Conservation (phyloP, 64 coral and sea anemone genomes). For the Catalaphyllia jardinei region DNA sequence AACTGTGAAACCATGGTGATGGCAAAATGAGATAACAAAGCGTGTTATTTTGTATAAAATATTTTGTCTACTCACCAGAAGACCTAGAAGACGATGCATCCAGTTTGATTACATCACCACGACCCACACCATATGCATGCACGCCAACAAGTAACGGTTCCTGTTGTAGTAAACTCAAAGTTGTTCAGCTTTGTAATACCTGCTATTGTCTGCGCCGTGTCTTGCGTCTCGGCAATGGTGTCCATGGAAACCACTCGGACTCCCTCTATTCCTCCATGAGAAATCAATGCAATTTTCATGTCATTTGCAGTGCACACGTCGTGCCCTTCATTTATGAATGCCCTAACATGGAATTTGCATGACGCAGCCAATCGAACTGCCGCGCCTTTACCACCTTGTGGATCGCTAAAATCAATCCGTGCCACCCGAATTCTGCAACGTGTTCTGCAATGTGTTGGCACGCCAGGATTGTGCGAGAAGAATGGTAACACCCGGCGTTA, state of each 20-base stretch:
- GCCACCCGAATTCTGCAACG: not conserved
- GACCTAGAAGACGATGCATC: too few relatives aligned
- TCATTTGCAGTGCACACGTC: too few relatives aligned
- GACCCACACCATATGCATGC: too few relatives aligned
- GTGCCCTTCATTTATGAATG: constrained; percentile 40
- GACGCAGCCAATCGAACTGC: constrained; percentile 32
- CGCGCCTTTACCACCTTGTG: constrained; percentile 35
- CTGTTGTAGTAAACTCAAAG: too few relatives aligned
- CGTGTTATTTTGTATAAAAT: too few relatives aligned
- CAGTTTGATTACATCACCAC: too few relatives aligned
- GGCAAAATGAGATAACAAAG: too few relatives aligned
- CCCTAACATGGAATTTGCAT: constrained; percentile 30
- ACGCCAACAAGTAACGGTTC: too few relatives aligned
- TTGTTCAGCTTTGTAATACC: too few relatives aligned
- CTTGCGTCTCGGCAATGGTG: not conserved
- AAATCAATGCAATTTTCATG: constrained; percentile 27
- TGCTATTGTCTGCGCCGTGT: not conserved
- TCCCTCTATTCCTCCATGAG: constrained; percentile 26
- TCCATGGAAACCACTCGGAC: constrained; percentile 36
- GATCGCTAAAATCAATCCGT: constrained; percentile 49
- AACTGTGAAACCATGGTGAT: too few relatives aligned
- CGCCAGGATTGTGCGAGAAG: not conserved
- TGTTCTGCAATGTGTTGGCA: constrained; percentile 14
- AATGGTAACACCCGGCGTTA: constrained; percentile 32
- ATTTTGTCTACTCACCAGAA: too few relatives aligned